Conservation (phyloP, 2,888 invertebrate species). For the Pandemis heparana region DNA sequence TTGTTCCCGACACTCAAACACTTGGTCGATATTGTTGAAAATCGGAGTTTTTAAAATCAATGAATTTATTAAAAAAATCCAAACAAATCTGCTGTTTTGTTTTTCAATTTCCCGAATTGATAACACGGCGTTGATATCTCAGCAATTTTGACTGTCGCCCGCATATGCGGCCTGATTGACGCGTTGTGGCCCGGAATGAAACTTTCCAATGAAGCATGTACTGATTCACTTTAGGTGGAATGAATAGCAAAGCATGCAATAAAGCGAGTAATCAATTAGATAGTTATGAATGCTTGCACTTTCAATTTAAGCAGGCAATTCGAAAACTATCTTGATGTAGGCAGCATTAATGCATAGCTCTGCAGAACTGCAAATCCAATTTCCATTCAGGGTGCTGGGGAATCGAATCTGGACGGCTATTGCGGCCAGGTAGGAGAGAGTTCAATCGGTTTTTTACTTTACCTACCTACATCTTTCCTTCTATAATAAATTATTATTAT, state of each 20-base stretch:
- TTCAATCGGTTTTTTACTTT: constrained; percentile 77
- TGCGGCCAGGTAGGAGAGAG: constrained; percentile 75
- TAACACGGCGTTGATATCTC: constrained; percentile 57
- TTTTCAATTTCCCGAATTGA: constrained; percentile 30
- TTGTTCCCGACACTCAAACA: no score
- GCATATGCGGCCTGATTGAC: constrained; percentile 75
- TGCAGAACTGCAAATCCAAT: constrained; percentile 77
- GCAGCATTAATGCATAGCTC: constrained; percentile 71
- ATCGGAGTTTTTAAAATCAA: background rate
- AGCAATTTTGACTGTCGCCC: constrained; percentile 71
- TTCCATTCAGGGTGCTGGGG: constrained; percentile 71
- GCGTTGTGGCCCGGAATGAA: constrained; percentile 57
- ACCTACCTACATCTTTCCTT: constrained; percentile 59
- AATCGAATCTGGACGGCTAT: constrained; percentile 78
- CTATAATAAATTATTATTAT: constrained; percentile 55
- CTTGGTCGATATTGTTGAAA: no score
- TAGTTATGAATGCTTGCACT: constrained; percentile 12
- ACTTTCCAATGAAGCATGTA: constrained; percentile 49
- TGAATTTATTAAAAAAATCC: no score
- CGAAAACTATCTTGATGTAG: constrained; percentile 61
- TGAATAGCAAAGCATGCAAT: background rate
- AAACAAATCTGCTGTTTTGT: background rate
- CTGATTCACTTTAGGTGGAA: background rate
- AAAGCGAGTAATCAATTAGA: constrained; percentile 5
- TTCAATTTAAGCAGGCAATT: constrained; percentile 57